Percentiles rank a stretch among this genome's conserved stretches.
Evolutionary conservation across 2,888 invertebrate genomes (phyloP).

Genomic region (Pterobdella sp.): DNA sequence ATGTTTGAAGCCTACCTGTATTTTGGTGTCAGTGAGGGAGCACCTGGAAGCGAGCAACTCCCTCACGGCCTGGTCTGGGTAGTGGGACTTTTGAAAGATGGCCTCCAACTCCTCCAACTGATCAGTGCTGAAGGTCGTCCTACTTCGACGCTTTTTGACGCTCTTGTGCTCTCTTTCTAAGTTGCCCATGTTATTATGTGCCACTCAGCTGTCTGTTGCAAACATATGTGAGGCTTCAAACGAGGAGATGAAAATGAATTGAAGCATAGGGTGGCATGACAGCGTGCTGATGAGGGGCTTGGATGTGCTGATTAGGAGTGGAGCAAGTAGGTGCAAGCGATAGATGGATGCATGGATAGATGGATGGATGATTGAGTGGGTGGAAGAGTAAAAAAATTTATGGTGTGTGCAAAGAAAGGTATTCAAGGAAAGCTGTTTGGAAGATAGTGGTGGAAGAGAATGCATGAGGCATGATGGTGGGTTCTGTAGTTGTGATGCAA

Average conservation of each 20-base stretch:
- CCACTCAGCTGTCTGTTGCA: not conserved
- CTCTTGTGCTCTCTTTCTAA: not conserved
- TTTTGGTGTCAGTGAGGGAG: conserved; percentile 24
- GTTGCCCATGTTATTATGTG: conserved; percentile 17
- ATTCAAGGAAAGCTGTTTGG: no score
- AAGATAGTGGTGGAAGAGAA: not conserved
- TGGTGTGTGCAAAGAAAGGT: not conserved
- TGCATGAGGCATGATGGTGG: not conserved
- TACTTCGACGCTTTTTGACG: conserved; percentile 18
- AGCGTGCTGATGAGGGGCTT: no score
- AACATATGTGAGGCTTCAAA: not conserved
- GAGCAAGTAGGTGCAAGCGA: not conserved
- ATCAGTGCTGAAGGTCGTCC: conserved; percentile 22
- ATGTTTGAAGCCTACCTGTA: conserved; percentile 8
- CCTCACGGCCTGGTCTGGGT: conserved; percentile 24
- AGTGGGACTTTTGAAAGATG: conserved; percentile 26
- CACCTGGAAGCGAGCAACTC: conserved; percentile 21
- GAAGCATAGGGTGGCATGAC: no score
- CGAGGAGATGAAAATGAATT: no score
- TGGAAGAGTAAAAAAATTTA: not conserved
- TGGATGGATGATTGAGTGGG: not conserved
- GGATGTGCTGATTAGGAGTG: not conserved
- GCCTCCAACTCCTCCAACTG: conserved; percentile 24
- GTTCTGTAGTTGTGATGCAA: no score
- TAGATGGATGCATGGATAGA: conserved; percentile 5